Percentiles rank a stretch among this genome's conserved stretches.
Conservation (phyloP, 2,888 invertebrate genomes). For the Beris morrisii region DNA sequence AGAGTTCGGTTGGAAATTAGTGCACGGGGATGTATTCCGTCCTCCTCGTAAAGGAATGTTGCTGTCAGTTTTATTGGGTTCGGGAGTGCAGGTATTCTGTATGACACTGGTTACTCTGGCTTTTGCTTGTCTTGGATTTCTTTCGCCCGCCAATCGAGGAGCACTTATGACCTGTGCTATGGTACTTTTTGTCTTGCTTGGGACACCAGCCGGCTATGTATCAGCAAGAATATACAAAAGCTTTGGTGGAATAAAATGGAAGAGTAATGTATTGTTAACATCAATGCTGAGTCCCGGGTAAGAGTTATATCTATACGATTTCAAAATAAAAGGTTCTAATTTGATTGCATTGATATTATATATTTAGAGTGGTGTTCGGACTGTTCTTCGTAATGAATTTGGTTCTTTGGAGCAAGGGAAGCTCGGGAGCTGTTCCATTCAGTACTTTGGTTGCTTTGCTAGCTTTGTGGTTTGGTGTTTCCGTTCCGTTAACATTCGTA, state of each 20-base stretch:
- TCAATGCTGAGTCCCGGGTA: constrained; percentile 97
- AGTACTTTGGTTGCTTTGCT: constrained; percentile 91
- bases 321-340: not conserved
- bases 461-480: constrained; percentile 97
- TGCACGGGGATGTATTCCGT: constrained; percentile 96
- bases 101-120: constrained; percentile 95
- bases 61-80: constrained; percentile 92
- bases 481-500: constrained; percentile 95
- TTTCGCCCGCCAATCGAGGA: constrained; percentile 98
- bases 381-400: constrained; percentile 97
- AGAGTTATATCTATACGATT: constrained; percentile 45
- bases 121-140: constrained; percentile 98
- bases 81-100: constrained; percentile 91
- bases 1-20: constrained; percentile 86
- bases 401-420: constrained; percentile 92
- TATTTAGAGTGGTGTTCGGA: constrained; percentile 83
- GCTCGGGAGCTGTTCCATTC: constrained; percentile 96
- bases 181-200: constrained; percentile 94
- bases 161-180: constrained; percentile 98
- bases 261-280: constrained; percentile 94
- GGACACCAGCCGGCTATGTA: constrained; percentile 95
- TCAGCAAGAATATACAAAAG: constrained; percentile 98
- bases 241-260: constrained; percentile 98
- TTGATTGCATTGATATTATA: not conserved
- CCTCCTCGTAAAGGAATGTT: constrained; percentile 97